These are phyloP conservation scores for Amphipyra tragopoginis DNA, from an alignment of 2,888 invertebrate species.

Conservation along the genomic window DNA sequence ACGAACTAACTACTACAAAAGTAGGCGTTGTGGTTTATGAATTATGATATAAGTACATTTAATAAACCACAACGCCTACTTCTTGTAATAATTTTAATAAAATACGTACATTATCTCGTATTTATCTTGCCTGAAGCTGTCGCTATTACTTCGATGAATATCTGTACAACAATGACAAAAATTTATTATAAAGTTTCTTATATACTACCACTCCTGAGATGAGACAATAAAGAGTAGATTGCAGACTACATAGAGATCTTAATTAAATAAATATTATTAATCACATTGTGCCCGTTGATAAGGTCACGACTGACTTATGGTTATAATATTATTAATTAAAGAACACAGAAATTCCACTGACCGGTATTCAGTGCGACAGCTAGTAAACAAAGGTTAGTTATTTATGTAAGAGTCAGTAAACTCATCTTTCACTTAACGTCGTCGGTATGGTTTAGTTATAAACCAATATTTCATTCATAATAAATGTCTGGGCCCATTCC, in stretches of 20 bases:
- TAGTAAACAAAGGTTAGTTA: conserved; percentile 36
- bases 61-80: neutral
- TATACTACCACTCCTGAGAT: conserved; percentile 47
- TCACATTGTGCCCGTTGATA: conserved; percentile 22
- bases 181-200: conserved; percentile 43
- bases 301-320: conserved; percentile 35
- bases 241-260: conserved; percentile 21
- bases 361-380: conserved; percentile 9
- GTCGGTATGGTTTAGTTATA: conserved; percentile 35
- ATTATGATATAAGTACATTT: too few relatives aligned
- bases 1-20: too few relatives aligned
- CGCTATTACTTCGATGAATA: conserved; percentile 34
- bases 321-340: conserved; percentile 33
- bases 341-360: conserved; percentile 27
- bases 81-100: conserved; percentile 1
- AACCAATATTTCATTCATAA: conserved; percentile 46
- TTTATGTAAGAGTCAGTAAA: conserved; percentile 47
- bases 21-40: too few relatives aligned
- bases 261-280: conserved; percentile 47
- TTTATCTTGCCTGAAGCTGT: conserved; percentile 1
- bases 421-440: conserved; percentile 38
- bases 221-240: conserved; percentile 47
- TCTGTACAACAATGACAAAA: conserved; percentile 42
- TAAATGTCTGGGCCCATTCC: too few relatives aligned
- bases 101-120: conserved; percentile 39